Evolutionary conservation across 2,113 vertebrate species (phyloP).

Genomic region (Passer montanus): DNA sequence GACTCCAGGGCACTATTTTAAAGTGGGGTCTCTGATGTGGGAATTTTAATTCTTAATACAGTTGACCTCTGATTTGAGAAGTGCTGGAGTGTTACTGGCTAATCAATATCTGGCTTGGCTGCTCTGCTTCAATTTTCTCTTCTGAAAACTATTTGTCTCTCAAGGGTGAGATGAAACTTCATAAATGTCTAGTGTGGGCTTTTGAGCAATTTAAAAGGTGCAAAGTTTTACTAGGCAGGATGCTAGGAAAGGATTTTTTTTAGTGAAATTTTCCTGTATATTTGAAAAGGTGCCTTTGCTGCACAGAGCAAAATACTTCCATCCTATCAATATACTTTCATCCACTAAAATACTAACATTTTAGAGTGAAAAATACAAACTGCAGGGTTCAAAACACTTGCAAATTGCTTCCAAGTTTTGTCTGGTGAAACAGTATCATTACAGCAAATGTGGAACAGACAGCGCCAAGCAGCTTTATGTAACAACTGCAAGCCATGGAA

Average conservation of each 20-base stretch:
- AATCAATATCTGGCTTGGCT: slow-evolving; percentile 24
- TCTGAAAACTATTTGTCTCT: neutral
- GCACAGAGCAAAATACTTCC: neutral
- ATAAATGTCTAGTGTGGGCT: neutral
- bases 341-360: neutral
- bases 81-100: neutral
- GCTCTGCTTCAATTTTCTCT: slow-evolving; percentile 1
- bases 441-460: neutral
- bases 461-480: neutral
- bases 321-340: neutral
- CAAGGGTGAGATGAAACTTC: slow-evolving; percentile 23
- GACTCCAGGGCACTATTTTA: neutral
- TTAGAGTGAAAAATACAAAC: neutral
- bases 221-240: neutral
- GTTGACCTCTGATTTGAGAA: slow-evolving; percentile 14
- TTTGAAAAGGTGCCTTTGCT: neutral
- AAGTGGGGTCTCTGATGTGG: neutral
- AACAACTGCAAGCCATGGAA: slow-evolving; percentile 1
- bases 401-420: neutral
- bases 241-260: neutral
- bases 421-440: neutral
- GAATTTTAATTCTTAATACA: neutral
- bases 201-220: neutral
- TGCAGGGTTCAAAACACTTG: neutral
- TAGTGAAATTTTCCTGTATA: neutral